Evolutionary conservation across 2,888 invertebrate genomes (phyloP).

Genomic region (Crepidodera aurea): DNA sequence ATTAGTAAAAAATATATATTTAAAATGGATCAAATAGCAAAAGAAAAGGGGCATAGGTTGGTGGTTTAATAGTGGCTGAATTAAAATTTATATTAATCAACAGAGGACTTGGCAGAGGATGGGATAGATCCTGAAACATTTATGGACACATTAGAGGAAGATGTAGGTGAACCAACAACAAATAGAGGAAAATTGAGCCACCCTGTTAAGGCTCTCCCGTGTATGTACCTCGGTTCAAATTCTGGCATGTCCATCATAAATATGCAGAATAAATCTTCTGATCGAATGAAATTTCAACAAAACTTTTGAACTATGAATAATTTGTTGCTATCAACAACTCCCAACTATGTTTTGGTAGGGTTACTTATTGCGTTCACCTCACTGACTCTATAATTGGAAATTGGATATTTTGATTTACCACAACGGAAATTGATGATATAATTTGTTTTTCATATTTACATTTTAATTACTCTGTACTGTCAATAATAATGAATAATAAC

Average conservation of each 20-base stretch:
- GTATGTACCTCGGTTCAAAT: not conserved
- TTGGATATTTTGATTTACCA: conserved; percentile 35
- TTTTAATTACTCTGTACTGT: conserved; percentile 34
- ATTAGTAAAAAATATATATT: too few species aligned
- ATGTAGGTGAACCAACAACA: too few species aligned
- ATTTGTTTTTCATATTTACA: conserved; percentile 38
- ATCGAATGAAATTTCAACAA: conserved; percentile 27
- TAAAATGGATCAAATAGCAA: too few species aligned
- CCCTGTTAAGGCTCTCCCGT: too few species aligned
- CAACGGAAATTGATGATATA: conserved; percentile 36
- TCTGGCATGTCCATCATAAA: conserved; percentile 9
- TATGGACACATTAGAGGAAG: too few species aligned
- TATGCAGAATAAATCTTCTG: conserved; percentile 26
- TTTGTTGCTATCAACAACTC: conserved; percentile 23
- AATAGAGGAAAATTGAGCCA: too few species aligned
- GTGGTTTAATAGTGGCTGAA: too few species aligned
- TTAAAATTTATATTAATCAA: too few species aligned
- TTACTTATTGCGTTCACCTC: conserved; percentile 31
- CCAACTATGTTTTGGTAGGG: conserved; percentile 21
- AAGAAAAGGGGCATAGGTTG: too few species aligned
- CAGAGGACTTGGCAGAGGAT: too few species aligned
- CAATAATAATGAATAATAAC: too few species aligned
- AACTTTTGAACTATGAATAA: conserved; percentile 27
- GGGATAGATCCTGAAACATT: too few species aligned
- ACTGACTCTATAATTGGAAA: conserved; percentile 28